These are phyloP conservation scores for Resseliella maxima DNA, from an alignment of 2,888 invertebrate genomes.

Conservation along the genomic window DNA sequence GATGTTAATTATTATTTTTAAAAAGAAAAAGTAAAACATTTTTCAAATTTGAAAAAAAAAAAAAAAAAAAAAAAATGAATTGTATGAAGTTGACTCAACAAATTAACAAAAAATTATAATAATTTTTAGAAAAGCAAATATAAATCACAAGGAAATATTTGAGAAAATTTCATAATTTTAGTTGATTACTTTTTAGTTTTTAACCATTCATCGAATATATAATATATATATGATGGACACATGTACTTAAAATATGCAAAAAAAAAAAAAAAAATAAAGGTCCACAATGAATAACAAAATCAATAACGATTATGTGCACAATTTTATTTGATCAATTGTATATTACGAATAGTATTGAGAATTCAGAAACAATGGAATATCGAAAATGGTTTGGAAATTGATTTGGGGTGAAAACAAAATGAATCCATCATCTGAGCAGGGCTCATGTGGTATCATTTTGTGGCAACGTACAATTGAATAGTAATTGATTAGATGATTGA, in stretches of 20 bases:
- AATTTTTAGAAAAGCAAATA: background rate
- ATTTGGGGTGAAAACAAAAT: no score
- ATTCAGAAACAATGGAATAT: no score
- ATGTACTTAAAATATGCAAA: conserved; percentile 7
- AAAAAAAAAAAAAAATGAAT: background rate
- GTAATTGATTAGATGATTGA: no score
- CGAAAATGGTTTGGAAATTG: background rate
- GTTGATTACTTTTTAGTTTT: conserved; percentile 8
- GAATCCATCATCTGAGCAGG: no score
- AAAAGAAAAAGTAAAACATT: no score
- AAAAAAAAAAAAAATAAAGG: background rate
- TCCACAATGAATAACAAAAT: background rate
- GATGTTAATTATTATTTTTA: no score
- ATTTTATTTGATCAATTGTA: background rate
- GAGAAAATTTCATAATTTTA: conserved; percentile 23
- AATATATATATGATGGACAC: background rate
- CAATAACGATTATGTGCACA: conserved; percentile 15
- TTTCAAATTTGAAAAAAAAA: no score
- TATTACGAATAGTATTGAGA: no score
- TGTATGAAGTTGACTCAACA: background rate
- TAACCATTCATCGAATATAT: background rate
- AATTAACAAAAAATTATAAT: background rate
- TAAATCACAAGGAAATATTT: background rate
- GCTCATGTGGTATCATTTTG: no score
- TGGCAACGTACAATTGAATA: no score